These are phyloP conservation scores for Sisor rabdophorus DNA, from an alignment of 2,113 vertebrate genomes.

Conservation along the genomic window DNA sequence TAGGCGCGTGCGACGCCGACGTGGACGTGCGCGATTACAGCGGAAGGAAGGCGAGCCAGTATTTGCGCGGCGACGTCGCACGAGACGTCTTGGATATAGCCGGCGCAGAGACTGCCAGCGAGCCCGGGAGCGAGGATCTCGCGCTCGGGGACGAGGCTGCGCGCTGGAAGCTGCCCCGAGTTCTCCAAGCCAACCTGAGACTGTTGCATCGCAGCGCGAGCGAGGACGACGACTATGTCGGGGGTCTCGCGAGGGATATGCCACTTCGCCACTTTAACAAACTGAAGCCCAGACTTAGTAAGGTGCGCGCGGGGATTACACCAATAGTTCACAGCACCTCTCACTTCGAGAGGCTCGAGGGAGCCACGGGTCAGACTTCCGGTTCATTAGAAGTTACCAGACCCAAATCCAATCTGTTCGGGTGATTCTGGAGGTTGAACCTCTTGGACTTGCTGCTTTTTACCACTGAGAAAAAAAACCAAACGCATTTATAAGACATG, in stretches of 20 bases:
- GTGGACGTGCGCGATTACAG: constrained; percentile 85
- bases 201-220: constrained; percentile 18
- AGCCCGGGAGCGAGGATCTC: constrained; percentile 34
- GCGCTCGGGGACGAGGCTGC: neutral
- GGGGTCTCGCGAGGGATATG: neutral
- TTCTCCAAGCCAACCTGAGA: constrained; percentile 54
- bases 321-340: constrained; percentile 59
- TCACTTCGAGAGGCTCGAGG: constrained; percentile 12
- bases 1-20: constrained; percentile 84
- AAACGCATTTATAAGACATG: neutral
- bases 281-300: constrained; percentile 53
- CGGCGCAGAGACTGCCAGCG: constrained; percentile 52
- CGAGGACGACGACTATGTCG: constrained; percentile 32
- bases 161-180: constrained; percentile 57
- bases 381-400: constrained; percentile 41
- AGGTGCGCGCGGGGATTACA: constrained; percentile 39
- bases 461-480: no score
- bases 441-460: neutral
- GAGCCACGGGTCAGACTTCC: constrained; percentile 20
- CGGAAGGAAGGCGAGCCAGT: constrained; percentile 85
- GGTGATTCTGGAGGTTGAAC: constrained; percentile 30
- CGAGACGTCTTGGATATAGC: constrained; percentile 77
- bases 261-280: constrained; percentile 49
- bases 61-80: constrained; percentile 67
- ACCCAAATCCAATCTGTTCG: constrained; percentile 57